Conservation (phyloP, 2,888 invertebrate species). For the Leptinotarsa rubiginosa region DNA sequence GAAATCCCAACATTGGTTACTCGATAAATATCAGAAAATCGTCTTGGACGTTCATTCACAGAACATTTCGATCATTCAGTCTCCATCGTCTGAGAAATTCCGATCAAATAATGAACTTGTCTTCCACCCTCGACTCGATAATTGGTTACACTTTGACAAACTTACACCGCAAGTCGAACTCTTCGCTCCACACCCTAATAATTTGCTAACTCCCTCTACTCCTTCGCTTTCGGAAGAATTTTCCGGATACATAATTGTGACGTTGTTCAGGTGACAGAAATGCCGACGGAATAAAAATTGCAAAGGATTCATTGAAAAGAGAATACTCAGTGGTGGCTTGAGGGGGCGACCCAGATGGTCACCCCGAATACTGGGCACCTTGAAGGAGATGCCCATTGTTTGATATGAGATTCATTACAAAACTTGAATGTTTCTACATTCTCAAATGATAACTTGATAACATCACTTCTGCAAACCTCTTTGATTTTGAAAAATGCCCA, state of each 20-base stretch:
- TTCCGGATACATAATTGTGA: conserved; percentile 38
- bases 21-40: conserved; percentile 15
- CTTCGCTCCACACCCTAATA: conserved; percentile 35
- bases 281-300: conserved; percentile 42
- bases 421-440: no score
- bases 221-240: conserved; percentile 31
- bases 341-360: no score
- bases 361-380: no score
- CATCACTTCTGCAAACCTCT: no score
- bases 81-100: conserved; percentile 40
- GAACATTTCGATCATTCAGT: conserved; percentile 38
- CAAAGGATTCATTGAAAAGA: conserved; percentile 43
- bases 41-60: background rate
- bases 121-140: conserved; percentile 42
- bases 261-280: conserved; percentile 43
- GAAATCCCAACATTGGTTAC: background rate
- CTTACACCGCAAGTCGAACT: conserved; percentile 42
- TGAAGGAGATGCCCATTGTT: no score
- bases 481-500: no score
- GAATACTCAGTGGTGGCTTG: conserved; percentile 30
- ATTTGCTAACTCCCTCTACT: conserved; percentile 24
- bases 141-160: conserved; percentile 44
- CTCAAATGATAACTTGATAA: no score
- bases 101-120: conserved; percentile 42
- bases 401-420: no score